Evolutionary conservation across 2,797 vertebrate species (phyloP).

Genomic region (Pteronotus mesoamericanus): DNA sequence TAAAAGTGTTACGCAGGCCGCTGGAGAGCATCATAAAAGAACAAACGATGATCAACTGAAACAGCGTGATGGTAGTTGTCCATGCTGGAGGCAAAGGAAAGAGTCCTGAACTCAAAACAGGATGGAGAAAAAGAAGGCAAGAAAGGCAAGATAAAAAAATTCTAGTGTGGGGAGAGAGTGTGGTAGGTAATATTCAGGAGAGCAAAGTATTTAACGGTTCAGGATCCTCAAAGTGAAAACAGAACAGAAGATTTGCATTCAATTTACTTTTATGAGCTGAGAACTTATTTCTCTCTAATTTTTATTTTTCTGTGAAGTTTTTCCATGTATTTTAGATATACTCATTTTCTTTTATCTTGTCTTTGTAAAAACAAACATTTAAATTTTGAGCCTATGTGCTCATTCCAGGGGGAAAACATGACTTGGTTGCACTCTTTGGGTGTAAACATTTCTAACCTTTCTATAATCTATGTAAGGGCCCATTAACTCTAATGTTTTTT

Average conservation of each 20-base stretch:
- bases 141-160: not conserved
- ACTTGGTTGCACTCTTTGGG: not conserved
- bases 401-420: not conserved
- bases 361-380: conserved; percentile 32
- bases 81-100: not conserved
- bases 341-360: not conserved
- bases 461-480: not conserved
- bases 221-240: not conserved
- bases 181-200: not conserved
- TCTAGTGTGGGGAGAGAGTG: not conserved
- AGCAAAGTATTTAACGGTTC: not conserved
- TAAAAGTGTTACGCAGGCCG: not conserved
- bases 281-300: not conserved
- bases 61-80: not conserved
- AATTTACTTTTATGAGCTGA: not conserved
- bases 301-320: not conserved
- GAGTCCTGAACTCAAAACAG: not conserved
- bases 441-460: conserved; percentile 14
- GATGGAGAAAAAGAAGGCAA: not conserved
- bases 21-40: not conserved
- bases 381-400: not conserved
- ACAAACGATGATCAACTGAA: not conserved
- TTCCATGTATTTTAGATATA: conserved; percentile 12
- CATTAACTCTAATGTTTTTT: not conserved
- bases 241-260: not conserved